phyloP scores from a whole-genome alignment of 1,140 invertebrate species.

The Platyura marginata region DNA sequence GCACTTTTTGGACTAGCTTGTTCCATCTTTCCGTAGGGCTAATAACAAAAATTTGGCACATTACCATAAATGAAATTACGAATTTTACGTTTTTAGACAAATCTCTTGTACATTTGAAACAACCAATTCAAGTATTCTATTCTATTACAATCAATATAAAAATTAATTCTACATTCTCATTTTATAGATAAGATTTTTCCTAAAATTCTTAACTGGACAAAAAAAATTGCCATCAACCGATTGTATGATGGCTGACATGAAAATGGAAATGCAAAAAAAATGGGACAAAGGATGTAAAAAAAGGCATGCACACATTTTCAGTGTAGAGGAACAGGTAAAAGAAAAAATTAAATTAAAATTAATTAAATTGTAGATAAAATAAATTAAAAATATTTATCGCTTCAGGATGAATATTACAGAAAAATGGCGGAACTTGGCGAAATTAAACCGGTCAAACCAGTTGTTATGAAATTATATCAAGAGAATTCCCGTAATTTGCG shows the following conservation, averaged over 20 bases:
- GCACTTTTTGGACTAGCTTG: too few relatives aligned
- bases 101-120: too few relatives aligned
- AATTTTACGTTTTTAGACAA: too few relatives aligned
- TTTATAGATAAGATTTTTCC: conserved; percentile 41
- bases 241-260: conserved; percentile 44
- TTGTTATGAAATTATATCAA: conserved; percentile 48
- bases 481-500: conserved; percentile 40
- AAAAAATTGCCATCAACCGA: conserved; percentile 39
- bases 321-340: conserved; percentile 35
- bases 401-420: conserved; percentile 45
- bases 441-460: conserved; percentile 36
- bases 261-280: conserved; percentile 32
- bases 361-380: conserved; percentile 1
- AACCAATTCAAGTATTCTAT: too few relatives aligned
- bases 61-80: too few relatives aligned
- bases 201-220: conserved; percentile 41
- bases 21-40: too few relatives aligned
- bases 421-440: conserved; percentile 40
- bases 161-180: conserved; percentile 4
- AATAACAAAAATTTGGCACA: too few relatives aligned
- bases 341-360: neutral
- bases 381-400: too few relatives aligned
- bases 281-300: conserved; percentile 33
- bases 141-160: too few relatives aligned
- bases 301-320: conserved; percentile 55